These are phyloP conservation scores for Microcebus tavaratra DNA, from an alignment of 2,113 vertebrate species.

Conservation along the genomic window DNA sequence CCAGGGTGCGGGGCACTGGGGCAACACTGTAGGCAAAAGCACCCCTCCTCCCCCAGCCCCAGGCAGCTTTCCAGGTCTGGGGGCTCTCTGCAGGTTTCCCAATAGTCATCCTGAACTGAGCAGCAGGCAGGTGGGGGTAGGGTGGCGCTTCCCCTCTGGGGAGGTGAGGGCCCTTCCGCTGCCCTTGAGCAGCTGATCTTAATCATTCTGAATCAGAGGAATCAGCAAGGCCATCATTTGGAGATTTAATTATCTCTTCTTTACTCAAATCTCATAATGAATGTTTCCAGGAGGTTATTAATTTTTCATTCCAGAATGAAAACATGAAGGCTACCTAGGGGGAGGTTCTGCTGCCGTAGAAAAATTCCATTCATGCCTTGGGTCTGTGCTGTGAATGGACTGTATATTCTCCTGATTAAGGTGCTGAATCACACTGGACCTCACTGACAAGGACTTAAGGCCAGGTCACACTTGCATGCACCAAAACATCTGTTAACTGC, in stretches of 20 bases:
- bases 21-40: accelerated
- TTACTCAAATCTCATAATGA: constrained; percentile 66
- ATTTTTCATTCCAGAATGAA: constrained; percentile 65
- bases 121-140: not conserved
- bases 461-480: not conserved
- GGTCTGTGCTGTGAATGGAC: not conserved
- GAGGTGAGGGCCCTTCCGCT: accelerated
- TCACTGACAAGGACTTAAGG: not conserved
- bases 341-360: constrained; percentile 43
- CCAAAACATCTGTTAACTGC: not conserved
- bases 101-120: not conserved
- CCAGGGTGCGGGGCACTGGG: not conserved
- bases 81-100: not conserved
- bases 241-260: constrained; percentile 70
- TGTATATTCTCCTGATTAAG: not conserved
- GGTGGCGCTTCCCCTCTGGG: accelerated
- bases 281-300: constrained; percentile 56
- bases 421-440: not conserved
- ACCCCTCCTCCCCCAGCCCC: not conserved
- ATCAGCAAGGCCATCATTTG: constrained; percentile 50
- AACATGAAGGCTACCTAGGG: constrained; percentile 19
- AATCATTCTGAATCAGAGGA: constrained; percentile 32
- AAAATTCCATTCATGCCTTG: constrained; percentile 47
- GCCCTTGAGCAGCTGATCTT: constrained; percentile 59
- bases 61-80: not conserved